Conservation (phyloP, 2,113 vertebrate species). For the Tupaia tana region DNA sequence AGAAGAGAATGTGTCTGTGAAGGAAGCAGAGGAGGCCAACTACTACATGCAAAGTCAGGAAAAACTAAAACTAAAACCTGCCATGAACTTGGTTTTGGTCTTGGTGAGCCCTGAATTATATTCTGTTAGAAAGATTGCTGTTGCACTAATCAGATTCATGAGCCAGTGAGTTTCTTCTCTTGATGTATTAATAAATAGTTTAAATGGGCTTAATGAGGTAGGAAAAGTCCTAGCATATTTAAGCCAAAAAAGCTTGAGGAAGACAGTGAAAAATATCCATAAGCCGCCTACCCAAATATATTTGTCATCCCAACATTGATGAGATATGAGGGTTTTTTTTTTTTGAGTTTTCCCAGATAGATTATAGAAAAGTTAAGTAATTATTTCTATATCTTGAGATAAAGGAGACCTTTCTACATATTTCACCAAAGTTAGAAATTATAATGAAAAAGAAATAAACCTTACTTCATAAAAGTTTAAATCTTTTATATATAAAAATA, state of each 20-base stretch:
- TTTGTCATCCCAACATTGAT: neutral
- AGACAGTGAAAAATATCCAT: neutral
- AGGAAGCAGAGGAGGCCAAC: neutral
- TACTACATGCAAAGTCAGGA: neutral
- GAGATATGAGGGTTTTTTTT: neutral
- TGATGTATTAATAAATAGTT: neutral
- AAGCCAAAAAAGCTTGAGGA: neutral
- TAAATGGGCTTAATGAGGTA: neutral
- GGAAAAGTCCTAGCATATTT: neutral
- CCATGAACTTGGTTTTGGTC: neutral
- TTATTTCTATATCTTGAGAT: constrained; percentile 24
- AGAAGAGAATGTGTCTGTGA: neutral
- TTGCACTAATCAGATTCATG: neutral
- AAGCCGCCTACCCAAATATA: neutral
- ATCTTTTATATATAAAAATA: constrained; percentile 15
- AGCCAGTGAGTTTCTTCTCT: neutral
- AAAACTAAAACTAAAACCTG: neutral
- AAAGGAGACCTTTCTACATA: neutral
- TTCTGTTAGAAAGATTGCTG: neutral
- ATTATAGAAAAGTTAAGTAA: constrained; percentile 24
- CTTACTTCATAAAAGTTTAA: constrained; percentile 48
- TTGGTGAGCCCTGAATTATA: neutral
- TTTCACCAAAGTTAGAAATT: constrained; percentile 45
- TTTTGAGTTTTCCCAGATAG: neutral
- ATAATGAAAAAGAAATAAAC: constrained; percentile 43